These are phyloP conservation scores for Montipora foliosa DNA, from an alignment of 64 coral and sea anemone species.

Conservation along the genomic window DNA sequence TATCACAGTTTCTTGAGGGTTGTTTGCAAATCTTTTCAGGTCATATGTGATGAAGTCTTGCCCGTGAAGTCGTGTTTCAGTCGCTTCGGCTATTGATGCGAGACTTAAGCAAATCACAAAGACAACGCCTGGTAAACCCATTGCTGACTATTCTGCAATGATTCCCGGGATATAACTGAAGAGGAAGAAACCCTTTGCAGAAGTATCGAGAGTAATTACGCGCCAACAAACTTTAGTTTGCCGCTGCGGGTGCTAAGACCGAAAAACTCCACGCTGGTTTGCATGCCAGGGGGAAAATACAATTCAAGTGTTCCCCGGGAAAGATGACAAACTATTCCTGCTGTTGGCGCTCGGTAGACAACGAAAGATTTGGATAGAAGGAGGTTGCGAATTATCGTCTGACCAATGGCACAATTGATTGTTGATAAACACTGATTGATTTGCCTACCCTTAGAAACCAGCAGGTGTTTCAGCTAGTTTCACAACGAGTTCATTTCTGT, in stretches of 20 bases:
- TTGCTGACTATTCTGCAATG: not conserved
- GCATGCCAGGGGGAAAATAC: not conserved
- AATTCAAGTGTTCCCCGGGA: constrained; percentile 10
- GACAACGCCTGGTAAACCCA: not conserved
- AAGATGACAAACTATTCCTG: constrained; percentile 6
- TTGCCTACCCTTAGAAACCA: not conserved
- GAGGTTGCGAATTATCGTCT: not conserved
- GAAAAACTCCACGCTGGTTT: not conserved
- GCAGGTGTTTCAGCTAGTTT: constrained; percentile 29
- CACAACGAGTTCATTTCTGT: not conserved
- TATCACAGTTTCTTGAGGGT: not conserved
- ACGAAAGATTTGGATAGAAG: constrained; percentile 16
- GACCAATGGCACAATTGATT: not conserved
- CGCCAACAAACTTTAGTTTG: constrained; percentile 40
- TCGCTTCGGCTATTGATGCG: not conserved
- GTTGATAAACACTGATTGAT: constrained; percentile 34
- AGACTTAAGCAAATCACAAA: not conserved
- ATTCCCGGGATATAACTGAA: not conserved
- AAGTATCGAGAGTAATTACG: constrained; percentile 3
- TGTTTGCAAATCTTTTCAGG: not conserved
- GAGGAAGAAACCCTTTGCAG: not conserved
- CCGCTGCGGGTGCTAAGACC: not conserved
- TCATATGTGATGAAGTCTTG: constrained; percentile 1
- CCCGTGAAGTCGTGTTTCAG: not conserved
- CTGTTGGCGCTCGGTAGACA: not conserved